Evolutionary conservation across 2,113 vertebrate species (phyloP).

Genomic region (Anguilla rostrata): DNA sequence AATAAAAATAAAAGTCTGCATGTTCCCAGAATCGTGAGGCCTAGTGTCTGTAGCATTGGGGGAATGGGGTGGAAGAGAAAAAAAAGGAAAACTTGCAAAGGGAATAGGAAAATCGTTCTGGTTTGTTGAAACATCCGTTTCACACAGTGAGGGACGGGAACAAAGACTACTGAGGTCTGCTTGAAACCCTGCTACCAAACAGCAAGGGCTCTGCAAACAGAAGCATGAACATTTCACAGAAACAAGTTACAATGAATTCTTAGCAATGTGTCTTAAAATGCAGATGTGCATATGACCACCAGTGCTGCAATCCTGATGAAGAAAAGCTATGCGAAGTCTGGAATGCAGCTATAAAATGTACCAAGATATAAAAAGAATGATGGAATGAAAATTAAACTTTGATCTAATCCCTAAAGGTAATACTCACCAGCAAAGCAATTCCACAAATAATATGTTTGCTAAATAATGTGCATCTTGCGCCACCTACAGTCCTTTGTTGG

Average conservation of each 20-base stretch:
- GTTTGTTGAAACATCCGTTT: not conserved
- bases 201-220: not conserved
- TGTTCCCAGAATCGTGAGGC: not conserved
- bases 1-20: not conserved
- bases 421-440: not conserved
- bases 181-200: not conserved
- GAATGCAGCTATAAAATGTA: not conserved
- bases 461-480: not conserved
- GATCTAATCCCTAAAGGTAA: not conserved
- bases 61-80: not conserved
- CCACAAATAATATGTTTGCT: not conserved
- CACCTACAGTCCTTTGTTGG: not conserved
- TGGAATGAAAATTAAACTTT: not conserved
- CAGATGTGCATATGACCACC: not conserved
- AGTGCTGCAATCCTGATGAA: not conserved
- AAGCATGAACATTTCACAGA: not conserved
- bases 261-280: not conserved
- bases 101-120: too few species aligned
- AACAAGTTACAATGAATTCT: not conserved
- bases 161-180: not conserved
- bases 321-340: not conserved
- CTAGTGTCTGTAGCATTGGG: not conserved
- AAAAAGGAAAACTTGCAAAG: not conserved
- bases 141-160: not conserved
- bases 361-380: not conserved